These are phyloP conservation scores for Rhagologus leucostigma DNA, from an alignment of 2,113 vertebrate species.

Conservation along the genomic window DNA sequence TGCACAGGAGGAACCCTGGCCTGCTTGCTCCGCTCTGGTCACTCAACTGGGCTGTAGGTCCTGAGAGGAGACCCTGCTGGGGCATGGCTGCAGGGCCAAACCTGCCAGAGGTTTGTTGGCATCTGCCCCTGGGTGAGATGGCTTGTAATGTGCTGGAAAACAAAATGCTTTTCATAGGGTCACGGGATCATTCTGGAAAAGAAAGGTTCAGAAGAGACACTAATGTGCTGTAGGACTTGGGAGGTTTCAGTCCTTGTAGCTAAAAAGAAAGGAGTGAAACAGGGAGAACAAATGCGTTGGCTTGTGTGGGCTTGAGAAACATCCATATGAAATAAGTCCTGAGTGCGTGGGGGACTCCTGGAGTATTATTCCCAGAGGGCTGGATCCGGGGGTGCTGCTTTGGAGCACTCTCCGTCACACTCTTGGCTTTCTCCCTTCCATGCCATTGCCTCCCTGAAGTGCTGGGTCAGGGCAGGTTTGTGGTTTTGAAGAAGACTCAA, in stretches of 20 bases:
- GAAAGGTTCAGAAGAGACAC: background rate
- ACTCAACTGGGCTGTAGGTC: background rate
- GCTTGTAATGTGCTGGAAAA: background rate
- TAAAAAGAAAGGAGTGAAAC: background rate
- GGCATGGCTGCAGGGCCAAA: background rate
- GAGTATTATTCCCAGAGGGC: background rate
- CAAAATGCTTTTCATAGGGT: background rate
- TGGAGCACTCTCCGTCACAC: background rate
- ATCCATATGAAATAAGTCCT: background rate
- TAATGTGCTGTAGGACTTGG: rapidly evolving
- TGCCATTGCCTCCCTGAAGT: background rate
- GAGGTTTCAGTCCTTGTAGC: background rate
- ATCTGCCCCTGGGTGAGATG: background rate
- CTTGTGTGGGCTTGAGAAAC: slow-evolving; percentile 22
- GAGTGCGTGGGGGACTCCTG: background rate
- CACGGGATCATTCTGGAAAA: background rate
- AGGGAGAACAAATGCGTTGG: background rate
- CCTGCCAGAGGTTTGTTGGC: background rate
- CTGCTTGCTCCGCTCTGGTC: background rate
- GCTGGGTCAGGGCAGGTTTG: background rate
- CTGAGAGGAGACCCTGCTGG: background rate
- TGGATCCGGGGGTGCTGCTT: background rate
- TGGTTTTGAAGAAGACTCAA: background rate
- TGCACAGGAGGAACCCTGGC: background rate
- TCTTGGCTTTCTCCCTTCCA: background rate